Evolutionary conservation across 2,797 vertebrate species (phyloP).

Genomic region (Falco columbarius): DNA sequence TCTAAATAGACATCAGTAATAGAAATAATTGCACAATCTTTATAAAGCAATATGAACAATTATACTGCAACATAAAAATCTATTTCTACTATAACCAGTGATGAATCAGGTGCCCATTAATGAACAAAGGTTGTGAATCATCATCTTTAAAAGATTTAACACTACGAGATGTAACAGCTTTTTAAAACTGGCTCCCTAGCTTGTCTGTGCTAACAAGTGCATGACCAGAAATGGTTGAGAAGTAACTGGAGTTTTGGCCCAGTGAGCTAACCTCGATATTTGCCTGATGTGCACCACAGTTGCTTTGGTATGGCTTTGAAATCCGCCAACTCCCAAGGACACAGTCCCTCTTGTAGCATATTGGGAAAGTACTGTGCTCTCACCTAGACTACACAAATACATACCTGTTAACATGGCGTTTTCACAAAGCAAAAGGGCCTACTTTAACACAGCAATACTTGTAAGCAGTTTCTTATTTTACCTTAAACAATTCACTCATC

Average conservation of each 20-base stretch:
- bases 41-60: conserved; percentile 35
- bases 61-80: conserved; percentile 23
- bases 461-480: not conserved
- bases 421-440: not conserved
- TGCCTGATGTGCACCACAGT: not conserved
- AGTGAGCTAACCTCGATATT: not conserved
- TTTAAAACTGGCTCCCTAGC: not conserved
- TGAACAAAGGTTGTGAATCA: conserved; percentile 37
- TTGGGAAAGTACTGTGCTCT: not conserved
- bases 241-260: not conserved
- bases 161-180: not conserved
- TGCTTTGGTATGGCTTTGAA: not conserved
- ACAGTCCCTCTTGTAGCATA: not conserved
- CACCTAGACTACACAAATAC: not conserved
- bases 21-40: conserved; percentile 35
- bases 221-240: not conserved
- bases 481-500: not conserved
- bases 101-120: conserved; percentile 51
- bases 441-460: not conserved
- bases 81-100: not conserved
- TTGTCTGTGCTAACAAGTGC: not conserved
- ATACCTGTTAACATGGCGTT: not conserved
- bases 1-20: not conserved
- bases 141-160: not conserved
- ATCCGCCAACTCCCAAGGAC: not conserved